Evolutionary conservation across 1,140 invertebrate species (phyloP).

Genomic region (Leptinotarsa undecemlineata): DNA sequence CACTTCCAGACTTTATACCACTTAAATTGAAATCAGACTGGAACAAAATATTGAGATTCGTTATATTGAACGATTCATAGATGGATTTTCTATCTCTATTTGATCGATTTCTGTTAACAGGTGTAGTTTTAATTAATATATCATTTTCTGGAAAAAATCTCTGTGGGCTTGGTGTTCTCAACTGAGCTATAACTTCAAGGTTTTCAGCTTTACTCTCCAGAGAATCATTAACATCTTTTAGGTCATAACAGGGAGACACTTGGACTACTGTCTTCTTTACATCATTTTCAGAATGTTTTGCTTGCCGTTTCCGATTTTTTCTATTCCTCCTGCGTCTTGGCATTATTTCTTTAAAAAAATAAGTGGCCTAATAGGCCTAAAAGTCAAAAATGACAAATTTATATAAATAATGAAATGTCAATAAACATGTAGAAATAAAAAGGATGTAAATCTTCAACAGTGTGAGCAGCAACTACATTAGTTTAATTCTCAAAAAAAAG

Average conservation of each 20-base stretch:
- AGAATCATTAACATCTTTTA: too few relatives aligned
- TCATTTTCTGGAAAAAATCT: background rate
- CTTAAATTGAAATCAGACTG: slow-evolving; percentile 13
- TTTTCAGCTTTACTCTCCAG: too few relatives aligned
- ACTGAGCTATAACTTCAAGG: too few relatives aligned
- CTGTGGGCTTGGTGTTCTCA: background rate
- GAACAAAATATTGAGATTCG: slow-evolving; percentile 34
- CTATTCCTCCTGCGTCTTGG: background rate
- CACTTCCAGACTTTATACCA: background rate
- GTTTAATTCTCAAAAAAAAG: too few relatives aligned
- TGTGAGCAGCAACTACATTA: too few relatives aligned
- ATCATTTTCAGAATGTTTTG: background rate
- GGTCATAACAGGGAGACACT: background rate
- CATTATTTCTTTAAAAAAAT: slow-evolving; percentile 12
- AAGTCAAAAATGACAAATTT: too few relatives aligned
- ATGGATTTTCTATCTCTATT: slow-evolving; percentile 16
- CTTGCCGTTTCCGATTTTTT: slow-evolving; percentile 5
- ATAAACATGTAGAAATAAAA: too few relatives aligned
- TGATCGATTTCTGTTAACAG: slow-evolving; percentile 21
- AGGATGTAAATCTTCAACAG: too few relatives aligned
- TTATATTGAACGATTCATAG: slow-evolving; percentile 27
- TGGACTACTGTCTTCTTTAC: background rate
- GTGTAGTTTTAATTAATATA: slow-evolving; percentile 22
- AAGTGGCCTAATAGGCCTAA: too few relatives aligned
- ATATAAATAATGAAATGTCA: too few relatives aligned